Evolutionary conservation across 2,888 invertebrate genomes (phyloP).

Genomic region (Idaea dimidiata): DNA sequence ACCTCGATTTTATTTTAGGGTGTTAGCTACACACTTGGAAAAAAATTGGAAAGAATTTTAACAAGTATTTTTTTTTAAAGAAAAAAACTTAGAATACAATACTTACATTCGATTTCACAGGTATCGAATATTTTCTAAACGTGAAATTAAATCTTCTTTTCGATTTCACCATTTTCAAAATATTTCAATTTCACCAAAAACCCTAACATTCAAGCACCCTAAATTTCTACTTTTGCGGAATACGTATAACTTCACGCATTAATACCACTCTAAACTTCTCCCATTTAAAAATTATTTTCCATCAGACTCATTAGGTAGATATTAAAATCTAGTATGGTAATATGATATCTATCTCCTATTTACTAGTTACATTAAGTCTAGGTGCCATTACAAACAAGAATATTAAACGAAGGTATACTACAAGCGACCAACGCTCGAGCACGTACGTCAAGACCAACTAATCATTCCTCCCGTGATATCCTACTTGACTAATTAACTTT

Average conservation of each 20-base stretch:
- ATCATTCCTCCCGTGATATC: background rate
- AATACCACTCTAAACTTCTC: no score
- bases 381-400: background rate
- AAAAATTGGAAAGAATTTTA: no score
- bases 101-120: constrained; percentile 28
- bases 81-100: background rate
- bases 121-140: constrained; percentile 19
- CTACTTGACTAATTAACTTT: background rate
- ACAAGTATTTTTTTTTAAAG: no score
- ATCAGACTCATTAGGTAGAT: no score
- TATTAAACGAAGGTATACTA: background rate
- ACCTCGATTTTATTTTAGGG: no score
- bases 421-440: background rate
- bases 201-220: background rate
- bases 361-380: no score
- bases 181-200: background rate
- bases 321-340: no score
- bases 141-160: constrained; percentile 22
- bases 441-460: background rate
- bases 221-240: no score
- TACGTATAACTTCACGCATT: no score
- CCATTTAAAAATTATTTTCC: no score
- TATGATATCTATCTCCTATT: no score
- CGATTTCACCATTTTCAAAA: constrained; percentile 24
- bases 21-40: no score